Evolutionary conservation across 37 sponge, comb jelly and placozoan genomes (phyloP), one percentile per base, ranked within the genome.

Genomic region (Lycopodina hypogea): DNA sequence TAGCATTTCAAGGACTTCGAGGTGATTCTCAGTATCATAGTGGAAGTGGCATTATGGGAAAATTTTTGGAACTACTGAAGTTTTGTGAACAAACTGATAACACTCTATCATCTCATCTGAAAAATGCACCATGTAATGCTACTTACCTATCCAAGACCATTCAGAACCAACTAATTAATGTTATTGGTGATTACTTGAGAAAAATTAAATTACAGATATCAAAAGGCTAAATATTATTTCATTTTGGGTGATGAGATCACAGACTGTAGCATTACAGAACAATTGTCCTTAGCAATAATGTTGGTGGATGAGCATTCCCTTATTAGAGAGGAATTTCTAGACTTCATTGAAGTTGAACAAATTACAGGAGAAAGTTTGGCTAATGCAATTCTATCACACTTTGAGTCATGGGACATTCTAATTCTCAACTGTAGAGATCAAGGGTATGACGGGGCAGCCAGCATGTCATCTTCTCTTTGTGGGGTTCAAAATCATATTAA

Each of bases 311-410:
- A 32, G n/a, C 32, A 32, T 30, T 67, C 30, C 7, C 30, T 67
- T 28, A 62, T 8, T 24, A 67, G 29, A 30, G 32, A 67, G n/a
- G 48, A 45, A 45, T 45, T 67, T 30, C n/a, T 67, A 19, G 68
- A 67, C 30, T 67, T 67, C 29, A 32, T 35, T 67, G 68, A 67
- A 32, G 68, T 67, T 34, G 68, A 67, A 32, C n/a, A 37, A 67
- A 67, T 67, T 34, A 67, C 68, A 7, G 68, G 68, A 4, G 48
- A 45, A 45, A 12, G 48, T n/a, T n/a, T n/a, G n/a, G n/a, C n/a
- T n/a, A n/a, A n/a, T n/a, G n/a, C n/a, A n/a, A n/a, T n/a, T n/a
- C n/a, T n/a, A n/a, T n/a, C 48, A 45, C 4, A 12, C 9, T 9
- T 45, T 45, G 48, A 45, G 9, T 45, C 48, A 45, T 45, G 48